Evolutionary conservation across 1,140 invertebrate genomes (phyloP).

Genomic region (Tenebrio molitor): DNA sequence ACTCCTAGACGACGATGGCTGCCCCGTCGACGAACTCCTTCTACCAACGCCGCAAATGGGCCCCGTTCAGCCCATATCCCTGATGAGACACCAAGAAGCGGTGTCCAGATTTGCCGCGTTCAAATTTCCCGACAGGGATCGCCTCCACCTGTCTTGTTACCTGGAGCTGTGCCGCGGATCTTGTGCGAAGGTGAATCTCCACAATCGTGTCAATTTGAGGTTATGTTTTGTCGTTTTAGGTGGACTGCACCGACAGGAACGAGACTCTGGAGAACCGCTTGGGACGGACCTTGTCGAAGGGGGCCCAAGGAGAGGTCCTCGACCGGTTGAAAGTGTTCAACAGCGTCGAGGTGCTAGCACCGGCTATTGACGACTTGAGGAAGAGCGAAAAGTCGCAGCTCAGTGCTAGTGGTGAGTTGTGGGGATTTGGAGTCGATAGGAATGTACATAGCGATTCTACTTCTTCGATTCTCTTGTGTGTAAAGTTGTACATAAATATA

Average conservation of each 20-base stretch:
- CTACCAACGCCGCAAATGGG: conserved; percentile 68
- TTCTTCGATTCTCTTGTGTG: conserved; percentile 25
- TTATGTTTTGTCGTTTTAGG: conserved; percentile 56
- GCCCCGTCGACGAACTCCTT: conserved; percentile 78
- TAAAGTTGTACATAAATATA: conserved; percentile 52
- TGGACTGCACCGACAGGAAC: conserved; percentile 62
- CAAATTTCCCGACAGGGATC: conserved; percentile 83
- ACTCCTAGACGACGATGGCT: conserved; percentile 78
- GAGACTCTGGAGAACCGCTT: conserved; percentile 50
- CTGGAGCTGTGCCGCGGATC: conserved; percentile 76
- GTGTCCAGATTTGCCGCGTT: conserved; percentile 80
- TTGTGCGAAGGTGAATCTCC: conserved; percentile 71
- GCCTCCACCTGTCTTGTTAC: conserved; percentile 78
- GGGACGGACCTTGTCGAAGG: conserved; percentile 65
- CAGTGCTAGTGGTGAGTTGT: conserved; percentile 54
- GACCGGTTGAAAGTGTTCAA: conserved; percentile 82
- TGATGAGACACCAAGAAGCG: conserved; percentile 73
- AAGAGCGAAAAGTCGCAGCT: conserved; percentile 44
- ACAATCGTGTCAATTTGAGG: background rate
- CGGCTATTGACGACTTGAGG: conserved; percentile 73
- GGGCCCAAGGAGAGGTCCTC: conserved; percentile 72
- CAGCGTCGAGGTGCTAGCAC: conserved; percentile 82
- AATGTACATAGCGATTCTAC: background rate
- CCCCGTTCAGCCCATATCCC: conserved; percentile 61
- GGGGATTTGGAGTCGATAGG: background rate